Base-by-base conservation (phyloP, 2,888 invertebrate species). In the Disparrhopalites patrizii region DNA sequence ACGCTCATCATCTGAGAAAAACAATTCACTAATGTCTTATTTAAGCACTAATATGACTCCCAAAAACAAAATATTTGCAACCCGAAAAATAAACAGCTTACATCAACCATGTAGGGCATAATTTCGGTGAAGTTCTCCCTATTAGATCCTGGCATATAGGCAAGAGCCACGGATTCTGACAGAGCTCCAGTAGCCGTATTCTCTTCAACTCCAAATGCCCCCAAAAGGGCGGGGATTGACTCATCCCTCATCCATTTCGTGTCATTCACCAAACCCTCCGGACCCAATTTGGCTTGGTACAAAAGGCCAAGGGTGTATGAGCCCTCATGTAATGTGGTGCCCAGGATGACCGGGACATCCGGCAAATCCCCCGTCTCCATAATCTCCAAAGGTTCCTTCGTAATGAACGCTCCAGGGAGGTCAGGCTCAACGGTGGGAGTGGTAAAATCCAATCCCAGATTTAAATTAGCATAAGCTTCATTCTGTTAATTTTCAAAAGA, bases 81-180 rank as follows among this genome's bases (percentile, higher is more conserved):
- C n/a, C n/a, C n/a, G n/a, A n/a, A 15, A 43, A 10, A 43, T 10
- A 43, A 10, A n/a, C 43, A 4, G n/a, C 31, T 56, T 56, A 56
- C 56, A 69, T 73, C 68, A 36, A 70, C 69, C 28, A 72, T 23
- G 20, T 69, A 66, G 1, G 70, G 67, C 67, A 68, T 70, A 28
- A 62, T 68, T 31, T 68, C 68, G 2, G 62, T 66, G 52, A 64
- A 72, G 61, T 61, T 69, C 1, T 64, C 64, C 33, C 69, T 33
- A 20, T 60, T 52, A 1, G 52, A 56, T 15, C 62, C 69, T n/a
- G 55, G 30, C 36, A 72, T 54, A 47, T 65, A 72, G 1, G 68
- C 40, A 8, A 67, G 31, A 50, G 69, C 69, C 4, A 67, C 13
- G 1, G 68, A 47, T 10, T 70, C 56, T 15, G 66, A 47, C 7